These are phyloP conservation scores for Drosophila putrida DNA, from an alignment of 2,888 invertebrate species.

Conservation along the genomic window DNA sequence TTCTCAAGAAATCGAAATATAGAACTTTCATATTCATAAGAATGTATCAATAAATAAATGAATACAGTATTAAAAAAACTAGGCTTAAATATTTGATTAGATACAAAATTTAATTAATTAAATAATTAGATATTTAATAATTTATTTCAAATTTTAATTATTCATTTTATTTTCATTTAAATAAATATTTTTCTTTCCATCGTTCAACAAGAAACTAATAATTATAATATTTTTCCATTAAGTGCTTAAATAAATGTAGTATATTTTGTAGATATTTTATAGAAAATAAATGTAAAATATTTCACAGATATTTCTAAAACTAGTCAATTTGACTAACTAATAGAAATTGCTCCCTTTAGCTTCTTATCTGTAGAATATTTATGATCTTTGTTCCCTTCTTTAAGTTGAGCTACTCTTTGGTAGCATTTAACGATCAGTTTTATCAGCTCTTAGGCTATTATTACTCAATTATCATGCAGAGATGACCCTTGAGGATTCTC, in stretches of 20 bases:
- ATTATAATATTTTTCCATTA: too few species aligned
- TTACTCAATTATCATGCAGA: slow-evolving; percentile 6
- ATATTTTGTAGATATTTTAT: not conserved
- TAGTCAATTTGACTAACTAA: not conserved
- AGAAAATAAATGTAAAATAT: not conserved
- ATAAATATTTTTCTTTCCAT: too few species aligned
- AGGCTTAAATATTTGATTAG: too few species aligned
- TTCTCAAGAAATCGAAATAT: too few species aligned
- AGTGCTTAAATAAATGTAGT: not conserved
- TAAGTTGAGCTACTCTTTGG: not conserved
- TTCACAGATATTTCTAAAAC: not conserved
- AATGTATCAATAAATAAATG: too few species aligned
- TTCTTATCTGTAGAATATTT: slow-evolving; percentile 5
- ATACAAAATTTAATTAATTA: too few species aligned
- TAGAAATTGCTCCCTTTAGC: not conserved
- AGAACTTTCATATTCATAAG: too few species aligned
- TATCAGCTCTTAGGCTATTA: slow-evolving; percentile 9
- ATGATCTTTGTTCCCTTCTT: slow-evolving; percentile 2
- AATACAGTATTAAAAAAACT: too few species aligned
- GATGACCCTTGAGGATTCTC: not conserved
- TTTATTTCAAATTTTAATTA: not conserved
- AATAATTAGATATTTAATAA: too few species aligned
- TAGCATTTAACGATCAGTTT: slow-evolving; percentile 9
- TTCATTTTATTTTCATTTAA: not conserved
- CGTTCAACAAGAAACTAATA: too few species aligned